Percentiles rank a stretch among this genome's conserved stretches.
Evolutionary conservation across 2,113 vertebrate species (phyloP).

Genomic region (Mionectes macconnelli): DNA sequence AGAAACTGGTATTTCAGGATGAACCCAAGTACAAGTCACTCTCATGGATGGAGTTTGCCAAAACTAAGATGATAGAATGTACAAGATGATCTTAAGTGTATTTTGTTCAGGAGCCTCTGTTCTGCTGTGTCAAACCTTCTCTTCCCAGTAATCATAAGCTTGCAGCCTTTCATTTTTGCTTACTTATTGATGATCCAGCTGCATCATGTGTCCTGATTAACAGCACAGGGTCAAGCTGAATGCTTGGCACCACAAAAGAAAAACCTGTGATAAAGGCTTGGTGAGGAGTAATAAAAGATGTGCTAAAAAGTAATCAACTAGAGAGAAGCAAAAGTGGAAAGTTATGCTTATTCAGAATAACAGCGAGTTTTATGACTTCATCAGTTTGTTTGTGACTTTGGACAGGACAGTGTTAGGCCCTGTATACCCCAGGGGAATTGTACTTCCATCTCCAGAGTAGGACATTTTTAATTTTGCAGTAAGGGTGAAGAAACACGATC

Average conservation of each 20-base stretch:
- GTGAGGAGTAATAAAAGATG: not conserved
- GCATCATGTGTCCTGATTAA: not conserved
- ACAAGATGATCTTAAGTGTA: not conserved
- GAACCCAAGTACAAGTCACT: not conserved
- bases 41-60: not conserved
- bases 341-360: not conserved
- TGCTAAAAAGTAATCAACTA: not conserved
- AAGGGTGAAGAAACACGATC: not conserved
- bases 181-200: not conserved
- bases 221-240: not conserved
- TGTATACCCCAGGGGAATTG: accelerated
- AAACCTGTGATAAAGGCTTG: not conserved
- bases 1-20: not conserved
- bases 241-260: not conserved
- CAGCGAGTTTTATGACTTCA: not conserved
- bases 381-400: not conserved
- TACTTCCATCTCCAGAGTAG: not conserved
- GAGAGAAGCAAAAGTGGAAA: not conserved
- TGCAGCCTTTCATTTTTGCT: not conserved
- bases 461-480: not conserved
- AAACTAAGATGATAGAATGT: not conserved
- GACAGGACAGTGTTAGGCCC: not conserved
- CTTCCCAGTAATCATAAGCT: not conserved
- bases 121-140: not conserved
- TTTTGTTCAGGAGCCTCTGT: not conserved